Evolutionary conservation across 2,888 invertebrate genomes (phyloP).

Genomic region (Habrosyne pyritoides): DNA sequence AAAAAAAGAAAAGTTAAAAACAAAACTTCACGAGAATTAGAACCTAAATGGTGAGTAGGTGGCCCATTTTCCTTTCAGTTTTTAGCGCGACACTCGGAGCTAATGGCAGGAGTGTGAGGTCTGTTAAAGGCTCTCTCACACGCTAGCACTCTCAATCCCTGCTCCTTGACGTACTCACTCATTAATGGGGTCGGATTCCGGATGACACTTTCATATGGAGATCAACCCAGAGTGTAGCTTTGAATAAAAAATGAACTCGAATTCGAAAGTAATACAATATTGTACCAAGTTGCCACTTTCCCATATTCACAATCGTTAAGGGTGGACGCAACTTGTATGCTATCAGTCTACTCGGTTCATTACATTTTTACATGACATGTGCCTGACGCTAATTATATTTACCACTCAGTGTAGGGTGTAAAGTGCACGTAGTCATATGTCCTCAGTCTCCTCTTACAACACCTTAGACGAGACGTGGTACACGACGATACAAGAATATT

Average conservation of each 20-base stretch:
- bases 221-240: not conserved
- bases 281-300: too few relatives aligned
- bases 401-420: too few relatives aligned
- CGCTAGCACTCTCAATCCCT: not conserved
- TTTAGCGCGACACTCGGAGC: not conserved
- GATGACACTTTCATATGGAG: not conserved
- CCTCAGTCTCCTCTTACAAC: too few relatives aligned
- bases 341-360: too few relatives aligned
- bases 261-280: not conserved
- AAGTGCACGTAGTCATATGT: too few relatives aligned
- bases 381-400: too few relatives aligned
- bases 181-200: not conserved
- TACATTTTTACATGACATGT: too few relatives aligned
- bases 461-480: too few relatives aligned
- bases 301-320: too few relatives aligned
- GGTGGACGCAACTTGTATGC: too few relatives aligned
- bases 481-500: too few relatives aligned
- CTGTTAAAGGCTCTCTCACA: not conserved
- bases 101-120: not conserved
- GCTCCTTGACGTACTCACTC: not conserved
- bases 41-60: not conserved
- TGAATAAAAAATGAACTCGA: not conserved
- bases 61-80: not conserved
- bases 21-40: not conserved
- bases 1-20: not conserved